Evolutionary conservation across 2,888 invertebrate species (phyloP), one percentile per base, ranked within the genome.

Genomic region (Ypsolopha scabrella): DNA sequence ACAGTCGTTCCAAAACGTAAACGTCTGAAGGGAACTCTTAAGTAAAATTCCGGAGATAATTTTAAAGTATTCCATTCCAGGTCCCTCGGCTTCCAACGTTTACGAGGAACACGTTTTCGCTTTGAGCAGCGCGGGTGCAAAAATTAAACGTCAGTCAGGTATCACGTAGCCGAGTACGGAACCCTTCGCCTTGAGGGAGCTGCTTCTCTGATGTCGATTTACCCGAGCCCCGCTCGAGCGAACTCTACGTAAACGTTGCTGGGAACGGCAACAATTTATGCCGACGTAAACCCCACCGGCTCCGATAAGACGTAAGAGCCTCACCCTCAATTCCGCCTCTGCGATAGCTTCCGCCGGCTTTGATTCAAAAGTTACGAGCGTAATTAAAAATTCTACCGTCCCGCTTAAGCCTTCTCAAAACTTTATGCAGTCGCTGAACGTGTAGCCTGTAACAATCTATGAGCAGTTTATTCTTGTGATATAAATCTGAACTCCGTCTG

Each of bases 131-230:
- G 48, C 48, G 64, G 64, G 65, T 64, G 69, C 65, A 79, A 76
- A 80, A 75, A 80, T 79, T 72, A 72, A 79, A 76, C 70, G 74
- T 76, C 77, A 76, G 65, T 77, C 74, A 68, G 69, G 68, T 70
- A 74, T 76, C 72, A 74, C 67, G 67, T 64, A 72, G 65, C 67
- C 68, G 72, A 63, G 65, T 71, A 74, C 71, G 68, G 67, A 74
- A 65, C 64, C 67, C 70, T 67, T 66, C 58, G 65, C 60, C 50
- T 10, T 11, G 65, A 69, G 65, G 63, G 63, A 68, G 65, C 68
- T 63, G 70, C 72, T 68, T 69, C 69, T 67, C n/a, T 8, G 7
- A 50, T 34, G 68, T 72, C 70, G 68, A 72, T 73, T 70, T 68
- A 68, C 67, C 63, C 63, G 52, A 60, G 57, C 57, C 62, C 63